These are phyloP conservation scores for Pogonocherus hispidulus DNA, from an alignment of 2,888 invertebrate species.

Conservation along the genomic window DNA sequence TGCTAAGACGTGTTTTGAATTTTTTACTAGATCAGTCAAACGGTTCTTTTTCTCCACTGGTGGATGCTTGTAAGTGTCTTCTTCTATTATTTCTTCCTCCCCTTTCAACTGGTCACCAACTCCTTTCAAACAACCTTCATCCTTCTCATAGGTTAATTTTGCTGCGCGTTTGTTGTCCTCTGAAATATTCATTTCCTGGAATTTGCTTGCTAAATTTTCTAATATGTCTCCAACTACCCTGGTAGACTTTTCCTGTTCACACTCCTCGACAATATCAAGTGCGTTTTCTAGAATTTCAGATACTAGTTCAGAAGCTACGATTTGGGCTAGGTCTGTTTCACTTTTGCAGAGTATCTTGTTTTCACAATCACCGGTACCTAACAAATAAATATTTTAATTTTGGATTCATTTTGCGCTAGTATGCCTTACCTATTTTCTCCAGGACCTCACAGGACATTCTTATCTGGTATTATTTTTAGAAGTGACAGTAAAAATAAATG, in stretches of 20 bases:
- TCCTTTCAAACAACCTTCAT: constrained; percentile 26
- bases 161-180: constrained; percentile 34
- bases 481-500: constrained; percentile 26
- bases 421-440: constrained; percentile 42
- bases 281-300: constrained; percentile 66
- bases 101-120: constrained; percentile 56
- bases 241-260: constrained; percentile 24
- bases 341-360: constrained; percentile 40
- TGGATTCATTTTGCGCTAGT: neutral
- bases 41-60: constrained; percentile 69
- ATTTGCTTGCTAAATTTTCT: constrained; percentile 45
- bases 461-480: constrained; percentile 12
- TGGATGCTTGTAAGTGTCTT: constrained; percentile 47
- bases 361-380: constrained; percentile 54
- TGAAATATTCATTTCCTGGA: constrained; percentile 33
- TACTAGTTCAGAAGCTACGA: constrained; percentile 61
- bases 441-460: constrained; percentile 48
- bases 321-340: constrained; percentile 43
- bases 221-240: constrained; percentile 52
- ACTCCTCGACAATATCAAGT: constrained; percentile 58
- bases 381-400: constrained; percentile 29
- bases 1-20: constrained; percentile 62
- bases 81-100: constrained; percentile 42
- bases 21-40: constrained; percentile 65
- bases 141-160: constrained; percentile 10